Base-by-base conservation (phyloP, 2,888 invertebrate genomes). In the Tetranychus truncatus region DNA sequence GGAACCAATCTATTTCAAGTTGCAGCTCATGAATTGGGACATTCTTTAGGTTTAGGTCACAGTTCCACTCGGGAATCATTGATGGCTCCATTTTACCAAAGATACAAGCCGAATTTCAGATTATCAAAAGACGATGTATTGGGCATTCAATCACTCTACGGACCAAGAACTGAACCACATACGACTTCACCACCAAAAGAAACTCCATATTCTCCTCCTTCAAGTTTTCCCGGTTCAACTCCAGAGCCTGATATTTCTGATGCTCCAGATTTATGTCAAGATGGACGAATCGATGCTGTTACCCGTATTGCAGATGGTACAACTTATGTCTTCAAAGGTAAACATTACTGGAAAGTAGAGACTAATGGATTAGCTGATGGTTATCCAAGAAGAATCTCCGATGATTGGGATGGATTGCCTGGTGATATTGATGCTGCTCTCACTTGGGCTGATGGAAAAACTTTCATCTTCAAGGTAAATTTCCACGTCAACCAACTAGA, bases 1-100 rank as follows among this genome's bases (percentile, higher is more conserved):
- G 84, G 94, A 78, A 93, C 93, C 73, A 94, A 94, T 85, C 86
- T 95, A 71, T 92, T 94, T 84, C 93, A 94, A 88, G 91, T 91
- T 75, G 93, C 94, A 1, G 94, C 95, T 18, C 97, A 97, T 83
- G 96, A 97, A 84, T 94, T 97, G 80, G 96, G 96, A 0, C 97
- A 99, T 83, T 94, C 95, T 0, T 84, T 99, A 71, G 97, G 97
- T 21, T 85, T 99, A 69, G 94, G 94, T 67, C 97, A 97, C 84
- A 94, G 95, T 8, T 93, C 95, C 81, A 89, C 92, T 1, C 87
- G 89, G 77, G 87, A 89, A 1, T 94, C 97, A 0, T 85, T 97
- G 34, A 97, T 97, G 97, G 95, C 95, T 6, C 96, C 97, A 5
- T 96, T 95, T 85, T 97, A 97, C 84, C 86, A 93, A 80, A 93